Conservation (phyloP, 2,113 vertebrate genomes). For the Saccopteryx bilineata region DNA sequence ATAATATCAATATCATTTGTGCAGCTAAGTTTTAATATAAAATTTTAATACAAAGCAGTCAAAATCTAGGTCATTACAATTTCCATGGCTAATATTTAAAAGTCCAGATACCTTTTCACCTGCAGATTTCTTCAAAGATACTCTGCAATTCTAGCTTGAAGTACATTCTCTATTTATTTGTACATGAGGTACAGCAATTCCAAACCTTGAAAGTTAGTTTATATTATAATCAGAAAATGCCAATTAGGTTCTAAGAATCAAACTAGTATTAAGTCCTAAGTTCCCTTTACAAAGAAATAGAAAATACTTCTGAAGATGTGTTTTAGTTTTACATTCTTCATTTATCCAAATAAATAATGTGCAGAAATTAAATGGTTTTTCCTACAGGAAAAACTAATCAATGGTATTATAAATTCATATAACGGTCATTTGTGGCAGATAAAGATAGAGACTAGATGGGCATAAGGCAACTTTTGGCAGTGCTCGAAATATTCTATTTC, state of each 20-base stretch:
- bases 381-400: background rate
- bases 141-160: background rate
- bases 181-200: background rate
- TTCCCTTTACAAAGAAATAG: background rate
- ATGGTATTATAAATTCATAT: background rate
- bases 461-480: background rate
- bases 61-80: slow-evolving; percentile 6
- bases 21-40: background rate
- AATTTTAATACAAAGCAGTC: background rate
- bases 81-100: background rate
- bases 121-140: slow-evolving; percentile 10
- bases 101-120: background rate
- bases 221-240: slow-evolving; percentile 10
- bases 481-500: background rate
- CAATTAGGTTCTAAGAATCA: background rate
- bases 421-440: background rate
- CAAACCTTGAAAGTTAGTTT: background rate
- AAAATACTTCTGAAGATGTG: background rate
- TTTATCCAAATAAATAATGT: background rate
- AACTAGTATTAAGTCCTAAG: slow-evolving; percentile 8
- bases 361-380: background rate
- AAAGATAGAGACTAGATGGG: background rate
- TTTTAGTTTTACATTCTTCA: background rate
- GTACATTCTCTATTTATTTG: slow-evolving; percentile 39
- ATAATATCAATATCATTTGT: background rate